Evolutionary conservation across 2,113 vertebrate genomes (phyloP).

Genomic region (Oophaga pumilio): DNA sequence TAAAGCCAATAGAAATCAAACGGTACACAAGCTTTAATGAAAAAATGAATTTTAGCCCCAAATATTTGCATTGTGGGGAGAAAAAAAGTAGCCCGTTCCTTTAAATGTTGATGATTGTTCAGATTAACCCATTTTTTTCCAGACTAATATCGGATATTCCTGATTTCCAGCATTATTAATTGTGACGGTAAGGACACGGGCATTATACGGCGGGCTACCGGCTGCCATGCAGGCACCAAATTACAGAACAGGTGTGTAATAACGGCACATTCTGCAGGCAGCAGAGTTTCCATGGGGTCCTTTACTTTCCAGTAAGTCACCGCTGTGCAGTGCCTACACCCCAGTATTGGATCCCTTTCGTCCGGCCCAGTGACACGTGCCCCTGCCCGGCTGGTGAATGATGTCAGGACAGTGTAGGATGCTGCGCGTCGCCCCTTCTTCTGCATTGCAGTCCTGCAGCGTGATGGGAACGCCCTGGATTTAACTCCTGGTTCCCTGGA

Average conservation of each 20-base stretch:
- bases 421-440: slow-evolving; percentile 33
- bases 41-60: too few relatives aligned
- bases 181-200: neutral
- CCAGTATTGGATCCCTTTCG: neutral
- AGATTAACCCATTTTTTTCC: neutral
- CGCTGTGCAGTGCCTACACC: neutral
- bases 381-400: neutral
- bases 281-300: neutral
- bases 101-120: too few relatives aligned
- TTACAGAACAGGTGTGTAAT: neutral
- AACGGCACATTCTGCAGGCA: neutral
- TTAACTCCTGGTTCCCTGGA: slow-evolving; percentile 24
- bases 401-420: neutral
- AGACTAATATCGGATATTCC: neutral
- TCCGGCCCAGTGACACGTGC: neutral
- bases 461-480: slow-evolving; percentile 36
- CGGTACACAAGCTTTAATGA: too few relatives aligned
- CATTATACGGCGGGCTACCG: neutral
- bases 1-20: too few relatives aligned
- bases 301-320: neutral
- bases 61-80: too few relatives aligned
- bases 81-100: too few relatives aligned
- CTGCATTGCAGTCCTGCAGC: slow-evolving; percentile 54
- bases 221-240: too few relatives aligned
- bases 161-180: neutral